phyloP scores from a whole-genome alignment of 2,113 vertebrate genomes.

The Trachemys scripta region DNA sequence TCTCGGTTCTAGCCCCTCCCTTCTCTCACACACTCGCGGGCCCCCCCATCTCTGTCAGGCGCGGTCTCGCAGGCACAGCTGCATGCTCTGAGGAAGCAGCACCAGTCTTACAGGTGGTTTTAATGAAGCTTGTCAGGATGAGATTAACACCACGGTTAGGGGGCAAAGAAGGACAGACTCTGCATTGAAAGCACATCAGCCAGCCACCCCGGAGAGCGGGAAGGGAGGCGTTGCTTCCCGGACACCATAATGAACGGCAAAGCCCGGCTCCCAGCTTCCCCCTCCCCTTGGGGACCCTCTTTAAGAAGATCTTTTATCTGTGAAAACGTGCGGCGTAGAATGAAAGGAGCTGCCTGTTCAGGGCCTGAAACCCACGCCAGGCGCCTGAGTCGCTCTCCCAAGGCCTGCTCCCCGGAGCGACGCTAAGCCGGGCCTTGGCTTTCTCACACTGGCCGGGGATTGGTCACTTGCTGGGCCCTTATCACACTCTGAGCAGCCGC shows the following conservation, averaged over 20 bases:
- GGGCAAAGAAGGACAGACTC: neutral
- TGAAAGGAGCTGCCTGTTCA: accelerated
- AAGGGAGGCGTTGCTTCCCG: neutral
- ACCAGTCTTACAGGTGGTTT: neutral
- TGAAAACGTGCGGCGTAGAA: accelerated
- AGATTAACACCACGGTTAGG: neutral
- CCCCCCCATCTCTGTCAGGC: accelerated
- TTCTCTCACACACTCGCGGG: accelerated
- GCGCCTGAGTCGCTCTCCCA: neutral
- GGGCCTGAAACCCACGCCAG: accelerated
- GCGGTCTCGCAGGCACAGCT: neutral
- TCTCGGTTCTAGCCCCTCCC: neutral
- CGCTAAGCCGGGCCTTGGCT: neutral
- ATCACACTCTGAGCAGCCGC: accelerated
- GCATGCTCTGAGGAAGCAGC: neutral
- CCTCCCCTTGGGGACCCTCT: neutral
- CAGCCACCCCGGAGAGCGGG: neutral
- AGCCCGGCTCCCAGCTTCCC: neutral
- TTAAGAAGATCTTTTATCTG: neutral
- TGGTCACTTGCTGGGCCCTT: neutral
- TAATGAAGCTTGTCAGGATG: neutral
- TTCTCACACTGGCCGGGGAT: neutral
- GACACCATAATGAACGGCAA: neutral
- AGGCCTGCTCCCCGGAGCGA: neutral
- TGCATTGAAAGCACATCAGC: neutral